These are phyloP conservation scores for Eulithis testata DNA, from an alignment of 2,888 invertebrate genomes.

Conservation along the genomic window DNA sequence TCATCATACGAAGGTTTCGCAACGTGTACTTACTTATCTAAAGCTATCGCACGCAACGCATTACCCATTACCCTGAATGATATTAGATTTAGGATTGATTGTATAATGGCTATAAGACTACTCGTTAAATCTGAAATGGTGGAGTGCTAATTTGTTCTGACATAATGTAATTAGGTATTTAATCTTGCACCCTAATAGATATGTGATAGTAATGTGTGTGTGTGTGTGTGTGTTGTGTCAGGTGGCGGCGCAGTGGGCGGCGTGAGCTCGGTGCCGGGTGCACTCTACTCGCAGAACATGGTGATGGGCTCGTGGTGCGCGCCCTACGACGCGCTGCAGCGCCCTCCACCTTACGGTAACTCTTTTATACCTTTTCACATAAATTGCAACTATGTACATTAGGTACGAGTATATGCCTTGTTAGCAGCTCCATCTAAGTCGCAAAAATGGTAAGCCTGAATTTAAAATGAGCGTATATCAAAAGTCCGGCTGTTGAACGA, in stretches of 20 bases:
- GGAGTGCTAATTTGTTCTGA: too few species aligned
- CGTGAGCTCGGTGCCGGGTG: constrained; percentile 77
- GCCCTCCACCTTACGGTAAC: constrained; percentile 92
- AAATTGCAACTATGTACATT: too few species aligned
- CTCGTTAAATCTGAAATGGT: too few species aligned
- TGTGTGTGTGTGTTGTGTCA: constrained; percentile 12
- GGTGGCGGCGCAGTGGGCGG: constrained; percentile 57
- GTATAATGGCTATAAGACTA: too few species aligned
- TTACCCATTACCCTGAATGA: too few species aligned
- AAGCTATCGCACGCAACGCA: neutral
- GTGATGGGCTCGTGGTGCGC: constrained; percentile 90
- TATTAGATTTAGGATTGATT: too few species aligned
- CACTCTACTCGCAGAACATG: constrained; percentile 91
- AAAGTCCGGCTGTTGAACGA: neutral
- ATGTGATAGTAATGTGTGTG: neutral
- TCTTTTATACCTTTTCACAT: neutral
- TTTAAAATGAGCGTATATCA: neutral
- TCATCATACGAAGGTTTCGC: neutral
- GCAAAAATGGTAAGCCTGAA: neutral
- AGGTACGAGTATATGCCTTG: too few species aligned
- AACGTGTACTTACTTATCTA: neutral
- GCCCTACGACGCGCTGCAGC: constrained; percentile 92
- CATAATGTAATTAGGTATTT: too few species aligned
- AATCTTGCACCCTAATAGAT: too few species aligned
- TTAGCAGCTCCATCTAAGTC: too few species aligned